Conservation (phyloP, 2,113 vertebrate species). For the Danio rerio region DNA sequence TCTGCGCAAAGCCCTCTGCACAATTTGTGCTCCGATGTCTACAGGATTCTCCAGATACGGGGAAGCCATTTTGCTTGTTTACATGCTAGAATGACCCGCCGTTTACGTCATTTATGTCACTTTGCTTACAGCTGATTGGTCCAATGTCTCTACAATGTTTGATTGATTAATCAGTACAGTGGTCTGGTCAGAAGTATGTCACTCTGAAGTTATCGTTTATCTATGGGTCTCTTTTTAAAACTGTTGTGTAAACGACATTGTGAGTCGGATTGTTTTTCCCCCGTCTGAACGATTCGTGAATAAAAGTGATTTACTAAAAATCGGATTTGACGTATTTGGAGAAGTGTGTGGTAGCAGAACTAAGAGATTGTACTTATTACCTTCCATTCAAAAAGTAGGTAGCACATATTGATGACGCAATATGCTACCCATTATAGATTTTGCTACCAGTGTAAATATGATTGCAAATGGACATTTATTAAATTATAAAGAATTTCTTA, state of each 20-base stretch:
- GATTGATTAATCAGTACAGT: too few relatives aligned
- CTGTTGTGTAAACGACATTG: not conserved
- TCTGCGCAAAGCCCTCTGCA: constrained; percentile 13
- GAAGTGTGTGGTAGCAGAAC: not conserved
- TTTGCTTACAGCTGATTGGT: constrained; percentile 16
- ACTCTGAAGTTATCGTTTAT: too few relatives aligned
- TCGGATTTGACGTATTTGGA: not conserved
- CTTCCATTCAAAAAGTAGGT: too few relatives aligned
- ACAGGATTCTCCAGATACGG: constrained; percentile 19
- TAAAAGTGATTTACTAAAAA: not conserved
- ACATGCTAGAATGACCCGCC: not conserved
- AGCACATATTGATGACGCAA: too few relatives aligned
- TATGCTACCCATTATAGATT: too few relatives aligned
- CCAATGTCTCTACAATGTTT: not conserved
- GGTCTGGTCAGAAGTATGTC: too few relatives aligned
- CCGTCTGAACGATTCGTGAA: not conserved
- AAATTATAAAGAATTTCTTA: too few relatives aligned
- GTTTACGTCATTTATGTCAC: not conserved
- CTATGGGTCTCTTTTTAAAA: not conserved
- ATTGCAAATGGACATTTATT: too few relatives aligned
- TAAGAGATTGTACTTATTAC: too few relatives aligned
- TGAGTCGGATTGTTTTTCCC: not conserved
- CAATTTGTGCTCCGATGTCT: constrained; percentile 25
- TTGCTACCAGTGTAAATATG: too few relatives aligned
- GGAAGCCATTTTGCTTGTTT: not conserved